Evolutionary conservation across 1,140 invertebrate species (phyloP), one percentile per base, ranked within the genome.

Genomic region (Parasteatoda tepidariorum): DNA sequence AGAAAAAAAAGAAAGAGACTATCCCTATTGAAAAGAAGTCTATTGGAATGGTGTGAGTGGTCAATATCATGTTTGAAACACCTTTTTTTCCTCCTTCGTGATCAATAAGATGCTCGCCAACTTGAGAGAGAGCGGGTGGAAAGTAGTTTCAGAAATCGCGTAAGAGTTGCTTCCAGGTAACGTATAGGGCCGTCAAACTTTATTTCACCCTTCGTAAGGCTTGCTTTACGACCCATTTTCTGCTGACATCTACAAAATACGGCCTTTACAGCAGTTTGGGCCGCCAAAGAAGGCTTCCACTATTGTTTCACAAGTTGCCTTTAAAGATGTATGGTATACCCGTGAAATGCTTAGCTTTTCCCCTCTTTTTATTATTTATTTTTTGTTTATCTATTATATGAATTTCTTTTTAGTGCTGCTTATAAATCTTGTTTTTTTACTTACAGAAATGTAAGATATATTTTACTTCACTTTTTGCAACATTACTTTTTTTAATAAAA

Each of bases 161-260:
- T 48, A 48, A 18, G 38, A 48, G 18, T 13, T 18, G 55, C 66
- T 71, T n/a, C 15, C 64, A 71, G 78, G 78, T 82, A 82, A 82
- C 78, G 61, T 70, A 82, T 82, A 59, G 67, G 59, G 66, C 78
- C 66, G 78, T 82, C 78, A 70, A 82, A 82, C 30, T 82, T 82
- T 82, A 82, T 82, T 82, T 82, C 78, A 48, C 54, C 78, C 54
- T 30, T 82, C 78, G 78, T 41, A 54, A 28, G 67, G 31, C 41
- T 68, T 59, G 66, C 30, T 82, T 82, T 82, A 82, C 67, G 78
- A 30, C 64, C 78, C 78, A 82, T 82, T 82, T 70, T 82, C 33
- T 13, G 78, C 66, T 82, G 78, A 82, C 78, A 71, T 57, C 54
- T 48, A 48, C 66, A 33, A 76, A 64, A 76, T 76, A 76, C 74